Evolutionary conservation across 2,888 invertebrate species (phyloP).

Genomic region (Apomyelois bistriatella): DNA sequence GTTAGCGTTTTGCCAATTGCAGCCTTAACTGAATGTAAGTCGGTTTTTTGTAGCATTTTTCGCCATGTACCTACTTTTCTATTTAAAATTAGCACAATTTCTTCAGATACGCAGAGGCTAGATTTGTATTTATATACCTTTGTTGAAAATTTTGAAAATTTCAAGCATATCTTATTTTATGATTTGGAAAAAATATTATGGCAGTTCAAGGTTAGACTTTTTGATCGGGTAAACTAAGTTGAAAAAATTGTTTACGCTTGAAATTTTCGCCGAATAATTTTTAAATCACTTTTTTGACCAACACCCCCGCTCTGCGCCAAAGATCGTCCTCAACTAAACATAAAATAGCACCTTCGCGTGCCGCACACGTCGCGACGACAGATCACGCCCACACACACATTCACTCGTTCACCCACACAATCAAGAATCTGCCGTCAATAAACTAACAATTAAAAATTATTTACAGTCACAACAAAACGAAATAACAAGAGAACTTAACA

Average conservation of each 20-base stretch:
- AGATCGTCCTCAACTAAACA: background rate
- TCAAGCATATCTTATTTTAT: no score
- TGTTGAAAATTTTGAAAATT: no score
- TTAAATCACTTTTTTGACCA: background rate
- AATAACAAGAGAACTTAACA: conserved; percentile 4
- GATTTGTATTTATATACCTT: no score
- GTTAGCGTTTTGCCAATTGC: no score
- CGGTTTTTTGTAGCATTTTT: no score
- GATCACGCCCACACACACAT: conserved; percentile 1
- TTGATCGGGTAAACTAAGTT: no score
- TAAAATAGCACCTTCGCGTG: conserved; percentile 16
- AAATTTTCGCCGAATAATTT: no score
- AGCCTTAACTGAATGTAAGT: no score
- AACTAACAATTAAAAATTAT: conserved; percentile 12
- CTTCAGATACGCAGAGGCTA: no score
- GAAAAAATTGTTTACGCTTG: no score
- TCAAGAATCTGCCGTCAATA: background rate
- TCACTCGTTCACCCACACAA: background rate
- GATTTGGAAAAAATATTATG: background rate
- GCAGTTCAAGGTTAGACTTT: background rate
- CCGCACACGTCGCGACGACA: conserved; percentile 8
- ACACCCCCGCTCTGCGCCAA: background rate
- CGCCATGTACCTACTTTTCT: no score
- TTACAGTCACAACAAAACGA: conserved; percentile 8
- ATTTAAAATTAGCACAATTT: no score